Conservation (phyloP, 2,113 vertebrate genomes). For the Strix aluco region DNA sequence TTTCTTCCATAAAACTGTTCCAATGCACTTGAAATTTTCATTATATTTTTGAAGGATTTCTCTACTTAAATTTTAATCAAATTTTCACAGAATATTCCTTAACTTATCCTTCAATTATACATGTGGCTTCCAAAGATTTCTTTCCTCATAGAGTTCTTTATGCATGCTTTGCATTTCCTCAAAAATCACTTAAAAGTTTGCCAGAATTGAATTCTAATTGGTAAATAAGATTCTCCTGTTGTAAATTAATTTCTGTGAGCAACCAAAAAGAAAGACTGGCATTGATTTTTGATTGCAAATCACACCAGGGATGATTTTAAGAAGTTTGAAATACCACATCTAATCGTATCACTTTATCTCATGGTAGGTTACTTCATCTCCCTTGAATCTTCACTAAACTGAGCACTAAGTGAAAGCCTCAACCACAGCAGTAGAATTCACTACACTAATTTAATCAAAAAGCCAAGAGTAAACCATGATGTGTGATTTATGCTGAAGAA, state of each 20-base stretch:
- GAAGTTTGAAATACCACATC: neutral
- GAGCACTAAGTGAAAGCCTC: neutral
- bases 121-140: neutral
- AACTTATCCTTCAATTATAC: neutral
- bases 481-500: neutral
- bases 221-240: neutral
- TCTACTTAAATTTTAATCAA: neutral
- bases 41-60: neutral
- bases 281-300: neutral
- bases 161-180: neutral
- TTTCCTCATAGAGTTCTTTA: neutral
- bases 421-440: neutral
- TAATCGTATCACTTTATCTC: neutral
- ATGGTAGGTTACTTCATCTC: neutral
- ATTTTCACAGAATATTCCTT: neutral
- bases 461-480: neutral
- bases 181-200: neutral
- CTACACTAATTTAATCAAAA: neutral
- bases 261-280: neutral
- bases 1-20: constrained; percentile 10
- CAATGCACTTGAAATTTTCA: neutral
- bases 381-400: neutral
- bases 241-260: neutral
- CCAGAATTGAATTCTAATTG: neutral
- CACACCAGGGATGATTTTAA: neutral